Conservation (phyloP, 1,140 invertebrate species). For the Choristoneura fumiferana region DNA sequence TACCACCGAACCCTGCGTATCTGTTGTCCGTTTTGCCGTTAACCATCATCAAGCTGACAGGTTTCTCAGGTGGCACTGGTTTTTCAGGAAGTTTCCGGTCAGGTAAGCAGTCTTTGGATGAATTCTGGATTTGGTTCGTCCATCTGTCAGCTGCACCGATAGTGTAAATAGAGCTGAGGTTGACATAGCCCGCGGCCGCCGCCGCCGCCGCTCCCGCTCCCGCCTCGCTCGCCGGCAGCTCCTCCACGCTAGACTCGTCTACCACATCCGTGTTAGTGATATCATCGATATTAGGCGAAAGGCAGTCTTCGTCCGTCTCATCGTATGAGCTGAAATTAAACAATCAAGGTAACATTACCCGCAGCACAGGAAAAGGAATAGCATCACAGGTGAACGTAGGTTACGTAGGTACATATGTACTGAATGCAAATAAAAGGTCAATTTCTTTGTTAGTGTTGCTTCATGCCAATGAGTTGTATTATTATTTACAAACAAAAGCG, state of each 20-base stretch:
- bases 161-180: constrained; percentile 73
- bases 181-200: constrained; percentile 56
- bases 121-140: constrained; percentile 36
- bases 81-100: constrained; percentile 62
- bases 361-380: background rate
- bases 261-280: constrained; percentile 75
- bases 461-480: constrained; percentile 59
- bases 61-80: constrained; percentile 66
- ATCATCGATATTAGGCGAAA: constrained; percentile 82
- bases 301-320: constrained; percentile 82
- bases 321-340: constrained; percentile 80
- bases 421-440: constrained; percentile 67
- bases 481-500: constrained; percentile 73
- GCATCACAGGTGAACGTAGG: constrained; percentile 5
- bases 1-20: constrained; percentile 52
- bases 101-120: constrained; percentile 48
- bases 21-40: constrained; percentile 68
- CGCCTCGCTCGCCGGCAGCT: constrained; percentile 57
- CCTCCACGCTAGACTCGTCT: constrained; percentile 72
- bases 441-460: constrained; percentile 63
- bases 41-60: constrained; percentile 70
- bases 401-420: constrained; percentile 54
- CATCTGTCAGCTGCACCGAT: constrained; percentile 54
- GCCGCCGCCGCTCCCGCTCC: constrained; percentile 26
- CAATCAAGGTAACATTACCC: background rate